Evolutionary conservation across 2,113 vertebrate genomes (phyloP), one percentile per base, ranked within the genome.

Genomic region (Tenrec ecaudatus): DNA sequence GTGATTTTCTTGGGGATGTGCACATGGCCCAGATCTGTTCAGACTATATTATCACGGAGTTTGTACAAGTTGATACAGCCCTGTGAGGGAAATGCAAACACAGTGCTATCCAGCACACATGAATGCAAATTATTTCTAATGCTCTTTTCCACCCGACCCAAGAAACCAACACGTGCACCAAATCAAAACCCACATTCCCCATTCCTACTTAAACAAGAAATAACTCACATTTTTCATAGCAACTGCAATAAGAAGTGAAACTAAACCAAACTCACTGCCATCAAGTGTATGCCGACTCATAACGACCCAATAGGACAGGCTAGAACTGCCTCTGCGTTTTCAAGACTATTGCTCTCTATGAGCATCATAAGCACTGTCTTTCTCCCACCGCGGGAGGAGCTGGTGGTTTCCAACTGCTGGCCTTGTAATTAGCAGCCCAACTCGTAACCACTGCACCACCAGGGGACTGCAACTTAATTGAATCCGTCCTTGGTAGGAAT

Each of bases 101-200:
- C 36, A 38, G n/a, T 76, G 4, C 36, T 86, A 6, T 89, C 47
- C 12, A 78, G 58, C 60, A 47, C 43, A 71, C 78, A 27, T 15
- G 64, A 94, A 69, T 78, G 27, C 6, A 92, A 86, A 91, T 31
- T 47, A 11, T 68, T 94, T 83, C 66, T 84, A 29, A 81, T 88
- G 31, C 2, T 88, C 2, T 75, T 87, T 71, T 88, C n/a, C 4
- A 87, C 23, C 38, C 58, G 31, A 23, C 12, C 79, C 43, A 86
- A 29, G 29, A 95, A 92, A 40, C 12, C 25, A 53, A 80, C 47
- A 71, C 22, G 88, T 75, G 89, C 84, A 11, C 11, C 22, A 84
- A 87, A 79, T 90, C 36, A 38, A 7, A 36, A 43, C 57, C 14
- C n/a, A 33, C 11, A 14, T 75, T 36, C 68, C 66, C 29, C 27